These are phyloP conservation scores for Homarus gammarus DNA, from an alignment of 2,888 invertebrate species.

Conservation along the genomic window DNA sequence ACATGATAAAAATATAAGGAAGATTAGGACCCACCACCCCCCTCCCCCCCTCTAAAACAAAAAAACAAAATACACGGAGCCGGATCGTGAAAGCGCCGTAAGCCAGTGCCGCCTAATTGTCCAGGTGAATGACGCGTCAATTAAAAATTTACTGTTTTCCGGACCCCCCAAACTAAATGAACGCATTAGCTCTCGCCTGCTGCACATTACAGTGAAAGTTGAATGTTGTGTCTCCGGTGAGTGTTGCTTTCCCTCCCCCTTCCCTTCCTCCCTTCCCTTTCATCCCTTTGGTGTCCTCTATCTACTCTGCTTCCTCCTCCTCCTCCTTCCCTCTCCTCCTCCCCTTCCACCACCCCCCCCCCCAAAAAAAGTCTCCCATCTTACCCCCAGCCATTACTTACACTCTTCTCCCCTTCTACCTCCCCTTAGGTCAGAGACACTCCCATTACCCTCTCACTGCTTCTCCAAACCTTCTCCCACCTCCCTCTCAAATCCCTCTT, in stretches of 20 bases:
- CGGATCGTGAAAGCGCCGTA: conserved; percentile 37
- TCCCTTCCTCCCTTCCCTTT: not conserved
- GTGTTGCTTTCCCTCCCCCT: not conserved
- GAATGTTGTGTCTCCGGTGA: conserved; percentile 46
- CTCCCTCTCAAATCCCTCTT: not conserved
- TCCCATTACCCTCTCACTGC: too few relatives aligned
- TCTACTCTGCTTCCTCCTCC: conserved; percentile 17
- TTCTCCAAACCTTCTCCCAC: too few relatives aligned
- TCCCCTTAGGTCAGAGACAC: too few relatives aligned
- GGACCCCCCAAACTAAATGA: conserved; percentile 26
- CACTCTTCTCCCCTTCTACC: too few relatives aligned
- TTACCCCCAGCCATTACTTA: too few relatives aligned
- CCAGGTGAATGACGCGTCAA: conserved; percentile 61
- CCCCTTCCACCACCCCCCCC: not conserved
- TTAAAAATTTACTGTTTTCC: conserved; percentile 69
- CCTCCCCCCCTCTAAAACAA: too few relatives aligned
- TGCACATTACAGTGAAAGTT: conserved; percentile 50
- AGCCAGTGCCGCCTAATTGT: conserved; percentile 51
- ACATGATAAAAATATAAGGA: too few relatives aligned
- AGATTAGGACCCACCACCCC: too few relatives aligned
- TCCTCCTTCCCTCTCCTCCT: conserved; percentile 14
- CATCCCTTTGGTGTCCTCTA: not conserved
- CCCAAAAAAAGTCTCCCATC: too few relatives aligned
- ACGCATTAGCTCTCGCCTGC: not conserved
- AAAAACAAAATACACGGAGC: conserved; percentile 9